Conservation (phyloP, 2,888 invertebrate species). For the Malachius bipustulatus region DNA sequence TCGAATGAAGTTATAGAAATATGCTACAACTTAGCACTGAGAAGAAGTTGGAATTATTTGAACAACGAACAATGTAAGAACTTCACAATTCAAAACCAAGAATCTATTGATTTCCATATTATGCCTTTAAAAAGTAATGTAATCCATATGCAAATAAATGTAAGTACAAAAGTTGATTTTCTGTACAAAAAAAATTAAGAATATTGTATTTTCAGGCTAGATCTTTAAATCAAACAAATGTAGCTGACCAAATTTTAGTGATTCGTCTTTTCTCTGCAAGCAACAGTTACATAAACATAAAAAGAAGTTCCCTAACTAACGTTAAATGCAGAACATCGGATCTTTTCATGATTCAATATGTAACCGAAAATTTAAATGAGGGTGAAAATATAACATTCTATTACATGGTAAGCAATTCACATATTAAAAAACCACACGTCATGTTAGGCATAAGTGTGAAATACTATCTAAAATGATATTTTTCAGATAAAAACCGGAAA, state of each 20-base stretch:
- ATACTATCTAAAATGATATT: constrained; percentile 3
- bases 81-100: constrained; percentile 24
- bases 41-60: constrained; percentile 31
- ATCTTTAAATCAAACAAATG: constrained; percentile 27
- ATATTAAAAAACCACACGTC: constrained; percentile 5
- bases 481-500: constrained; percentile 33
- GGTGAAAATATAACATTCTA: constrained; percentile 29
- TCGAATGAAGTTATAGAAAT: constrained; percentile 28
- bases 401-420: constrained; percentile 29
- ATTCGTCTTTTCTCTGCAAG: constrained; percentile 32
- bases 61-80: constrained; percentile 29
- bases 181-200: neutral
- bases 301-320: constrained; percentile 21
- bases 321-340: constrained; percentile 29
- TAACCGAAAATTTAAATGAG: constrained; percentile 26
- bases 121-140: constrained; percentile 31
- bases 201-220: constrained; percentile 25
- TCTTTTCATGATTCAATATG: constrained; percentile 31
- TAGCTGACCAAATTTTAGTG: constrained; percentile 23
- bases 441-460: neutral
- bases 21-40: constrained; percentile 33
- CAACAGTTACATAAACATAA: constrained; percentile 30
- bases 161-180: no score
- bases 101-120: constrained; percentile 27
- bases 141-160: constrained; percentile 30